These are phyloP conservation scores for Cryptus armator DNA, from an alignment of 2,888 invertebrate genomes.

Conservation along the genomic window DNA sequence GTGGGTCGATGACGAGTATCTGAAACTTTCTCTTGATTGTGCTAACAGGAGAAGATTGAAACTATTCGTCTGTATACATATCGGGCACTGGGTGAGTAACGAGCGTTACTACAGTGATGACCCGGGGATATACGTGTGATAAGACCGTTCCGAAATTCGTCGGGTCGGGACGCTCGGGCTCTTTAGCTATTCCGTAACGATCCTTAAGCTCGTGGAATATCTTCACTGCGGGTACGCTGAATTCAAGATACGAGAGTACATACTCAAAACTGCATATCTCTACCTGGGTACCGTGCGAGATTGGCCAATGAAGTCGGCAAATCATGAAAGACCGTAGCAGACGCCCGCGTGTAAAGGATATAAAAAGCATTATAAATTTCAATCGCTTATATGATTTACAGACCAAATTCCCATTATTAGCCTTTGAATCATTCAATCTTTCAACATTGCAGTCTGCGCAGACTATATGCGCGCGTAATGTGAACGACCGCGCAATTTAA, in stretches of 20 bases:
- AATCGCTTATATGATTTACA: neutral
- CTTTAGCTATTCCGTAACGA: conserved; percentile 26
- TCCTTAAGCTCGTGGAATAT: conserved; percentile 14
- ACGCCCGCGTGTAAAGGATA: no score
- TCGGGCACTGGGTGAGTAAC: neutral
- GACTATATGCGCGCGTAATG: neutral
- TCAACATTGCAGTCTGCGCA: neutral
- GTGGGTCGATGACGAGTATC: neutral
- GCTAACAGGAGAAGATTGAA: conserved; percentile 1
- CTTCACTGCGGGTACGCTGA: neutral
- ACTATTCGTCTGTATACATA: conserved; percentile 3
- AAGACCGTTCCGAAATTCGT: conserved; percentile 14
- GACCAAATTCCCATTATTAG: neutral
- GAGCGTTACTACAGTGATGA: conserved; percentile 3
- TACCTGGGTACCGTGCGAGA: neutral
- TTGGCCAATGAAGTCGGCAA: neutral
- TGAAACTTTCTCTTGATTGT: neutral
- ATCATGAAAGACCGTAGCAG: neutral
- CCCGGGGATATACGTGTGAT: conserved; percentile 17
- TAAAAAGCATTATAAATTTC: neutral
- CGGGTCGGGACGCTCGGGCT: conserved; percentile 1
- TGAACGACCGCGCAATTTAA: no score
- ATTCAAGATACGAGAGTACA: conserved; percentile 19
- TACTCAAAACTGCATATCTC: conserved; percentile 7
- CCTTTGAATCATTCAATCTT: neutral